Evolutionary conservation across 1,140 invertebrate species (phyloP), one percentile per base, ranked within the genome.

Genomic region (Galleria mellonella): DNA sequence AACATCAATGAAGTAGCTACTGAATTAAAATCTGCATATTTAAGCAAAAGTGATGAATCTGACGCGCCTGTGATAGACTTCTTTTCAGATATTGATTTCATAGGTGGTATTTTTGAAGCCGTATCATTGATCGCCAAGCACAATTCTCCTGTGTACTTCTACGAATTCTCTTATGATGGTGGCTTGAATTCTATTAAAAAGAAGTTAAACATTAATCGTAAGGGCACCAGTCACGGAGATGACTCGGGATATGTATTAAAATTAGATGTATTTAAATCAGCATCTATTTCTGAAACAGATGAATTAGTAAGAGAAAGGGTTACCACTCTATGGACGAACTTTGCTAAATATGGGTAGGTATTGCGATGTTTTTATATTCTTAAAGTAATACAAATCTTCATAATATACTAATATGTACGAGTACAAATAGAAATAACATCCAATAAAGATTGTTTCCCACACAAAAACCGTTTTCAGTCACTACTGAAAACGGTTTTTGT

Each of bases 261-360:
- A 46, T 57, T 45, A 39, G 40, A 54, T 9, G 43, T 57, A 23
- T 45, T 86, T 0, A 49, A 64, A 4, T 39, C 43, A 10, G 47
- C 36, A 0, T 36, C 61, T 27, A 29, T 78, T 6, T 58, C 72
- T 17, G 65, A 73, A 4, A 62, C 49, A 0, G 85, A 87, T 51
- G 55, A 55, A 35, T 14, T 66, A 4, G 69, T 86, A 0, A 47
- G 59, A 39, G 45, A 83, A 13, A 66, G 72, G 42, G 74, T 89
- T 55, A 67, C 73, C 6, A 49, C 57, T 9, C 73, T 89, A 77
- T 88, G 87, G 87, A 82, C 85, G 4, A 84, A 88, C 47, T 88
- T 88, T 52, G 86, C 86, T 9, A 87, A 78, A 69, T 79, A 58
- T 60, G 81, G 87, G 87, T 88, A 44, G 58, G 56, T 56, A 50